These are phyloP conservation scores for Eunapius fragilis DNA, from an alignment of 37 sponge, comb jelly and placozoan species.

Conservation along the genomic window DNA sequence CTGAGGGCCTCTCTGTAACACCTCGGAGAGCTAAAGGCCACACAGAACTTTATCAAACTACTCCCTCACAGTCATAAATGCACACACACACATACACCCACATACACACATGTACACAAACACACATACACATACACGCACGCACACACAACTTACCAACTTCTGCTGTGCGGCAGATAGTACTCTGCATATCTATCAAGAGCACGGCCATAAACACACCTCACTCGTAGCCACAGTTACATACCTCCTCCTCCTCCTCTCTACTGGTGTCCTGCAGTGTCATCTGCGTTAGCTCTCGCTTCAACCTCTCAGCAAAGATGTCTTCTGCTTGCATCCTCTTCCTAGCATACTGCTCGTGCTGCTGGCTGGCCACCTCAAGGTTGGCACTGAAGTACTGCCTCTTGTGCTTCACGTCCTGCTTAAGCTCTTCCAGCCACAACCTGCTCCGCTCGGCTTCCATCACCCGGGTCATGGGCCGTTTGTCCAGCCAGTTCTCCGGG, in stretches of 20 bases:
- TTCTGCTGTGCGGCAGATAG: slow-evolving; percentile 14
- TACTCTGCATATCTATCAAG: background rate
- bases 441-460: background rate
- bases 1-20: background rate
- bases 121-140: background rate
- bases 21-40: background rate
- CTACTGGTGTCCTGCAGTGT: background rate
- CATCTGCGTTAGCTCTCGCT: background rate
- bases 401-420: slow-evolving; percentile 3
- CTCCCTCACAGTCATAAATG: background rate
- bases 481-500: background rate
- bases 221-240: too few relatives aligned
- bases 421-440: slow-evolving; percentile 25
- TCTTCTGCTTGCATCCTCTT: slow-evolving; percentile 33
- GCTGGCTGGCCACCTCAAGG: background rate
- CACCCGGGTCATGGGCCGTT: background rate
- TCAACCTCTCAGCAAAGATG: slow-evolving; percentile 6
- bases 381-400: background rate
- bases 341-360: background rate
- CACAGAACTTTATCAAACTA: background rate
- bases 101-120: background rate
- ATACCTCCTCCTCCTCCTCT: background rate
- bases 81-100: background rate
- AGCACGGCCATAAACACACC: background rate
- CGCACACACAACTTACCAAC: background rate